Evolutionary conservation across 1,140 invertebrate species (phyloP).

Genomic region (Drosophila bifasciata): DNA sequence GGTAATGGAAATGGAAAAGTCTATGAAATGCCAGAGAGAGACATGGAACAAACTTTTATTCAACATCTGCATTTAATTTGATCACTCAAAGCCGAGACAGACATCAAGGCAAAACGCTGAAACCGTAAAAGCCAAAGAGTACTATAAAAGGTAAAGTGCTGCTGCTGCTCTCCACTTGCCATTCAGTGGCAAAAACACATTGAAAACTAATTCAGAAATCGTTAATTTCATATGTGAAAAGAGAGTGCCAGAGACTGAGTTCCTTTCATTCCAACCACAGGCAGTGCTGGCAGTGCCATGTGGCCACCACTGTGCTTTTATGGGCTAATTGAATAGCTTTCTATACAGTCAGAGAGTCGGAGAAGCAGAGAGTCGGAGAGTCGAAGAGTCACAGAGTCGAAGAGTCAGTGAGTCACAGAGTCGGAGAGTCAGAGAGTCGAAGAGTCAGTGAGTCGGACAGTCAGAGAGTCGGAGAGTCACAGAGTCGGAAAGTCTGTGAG

Average conservation of each 20-base stretch:
- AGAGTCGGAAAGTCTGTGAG: no score
- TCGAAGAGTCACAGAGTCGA: no score
- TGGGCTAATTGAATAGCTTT: slow-evolving; percentile 57
- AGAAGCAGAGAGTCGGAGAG: no score
- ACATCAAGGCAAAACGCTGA: slow-evolving; percentile 18
- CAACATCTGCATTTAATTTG: slow-evolving; percentile 53
- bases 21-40: slow-evolving; percentile 38
- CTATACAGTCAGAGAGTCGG: no score
- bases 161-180: slow-evolving; percentile 40
- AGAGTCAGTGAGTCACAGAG: no score
- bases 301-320: slow-evolving; percentile 46
- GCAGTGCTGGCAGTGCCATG: slow-evolving; percentile 16
- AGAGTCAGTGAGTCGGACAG: no score
- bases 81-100: slow-evolving; percentile 33
- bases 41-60: slow-evolving; percentile 51
- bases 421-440: no score
- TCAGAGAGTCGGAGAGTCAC: no score
- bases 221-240: slow-evolving; percentile 59
- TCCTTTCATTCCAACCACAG: slow-evolving; percentile 15
- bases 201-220: slow-evolving; percentile 66
- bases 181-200: slow-evolving; percentile 47
- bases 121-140: background rate
- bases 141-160: slow-evolving; percentile 42
- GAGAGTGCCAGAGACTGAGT: background rate
- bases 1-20: slow-evolving; percentile 30